Evolutionary conservation across 1,140 invertebrate genomes (phyloP).

Genomic region (Eurosta solidaginis): DNA sequence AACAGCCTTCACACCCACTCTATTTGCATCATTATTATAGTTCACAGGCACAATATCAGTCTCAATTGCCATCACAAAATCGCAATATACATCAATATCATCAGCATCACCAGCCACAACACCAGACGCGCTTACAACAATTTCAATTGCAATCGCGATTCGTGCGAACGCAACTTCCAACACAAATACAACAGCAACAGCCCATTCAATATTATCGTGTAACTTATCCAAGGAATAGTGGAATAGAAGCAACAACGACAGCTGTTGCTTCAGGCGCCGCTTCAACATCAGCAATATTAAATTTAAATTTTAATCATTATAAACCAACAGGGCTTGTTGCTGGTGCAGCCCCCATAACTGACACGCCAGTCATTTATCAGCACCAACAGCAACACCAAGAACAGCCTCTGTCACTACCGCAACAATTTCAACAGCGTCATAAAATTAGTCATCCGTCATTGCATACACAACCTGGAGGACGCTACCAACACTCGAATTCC

Average conservation of each 20-base stretch:
- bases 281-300: slow-evolving; percentile 35
- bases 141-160: slow-evolving; percentile 44
- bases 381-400: slow-evolving; percentile 20
- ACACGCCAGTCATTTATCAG: slow-evolving; percentile 29
- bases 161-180: slow-evolving; percentile 40
- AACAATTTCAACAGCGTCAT: neutral
- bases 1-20: slow-evolving; percentile 32
- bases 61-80: slow-evolving; percentile 31
- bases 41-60: slow-evolving; percentile 32
- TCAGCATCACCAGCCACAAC: slow-evolving; percentile 35
- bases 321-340: slow-evolving; percentile 24
- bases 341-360: neutral
- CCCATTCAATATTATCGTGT: slow-evolving; percentile 28
- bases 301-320: slow-evolving; percentile 37
- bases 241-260: slow-evolving; percentile 19
- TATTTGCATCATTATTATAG: slow-evolving; percentile 41
- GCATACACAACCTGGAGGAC: neutral
- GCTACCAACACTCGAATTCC: neutral
- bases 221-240: neutral
- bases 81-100: slow-evolving; percentile 43
- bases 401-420: slow-evolving; percentile 7
- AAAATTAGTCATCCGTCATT: neutral
- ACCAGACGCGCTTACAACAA: slow-evolving; percentile 30
- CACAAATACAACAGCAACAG: slow-evolving; percentile 40
- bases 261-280: slow-evolving; percentile 27